These are phyloP conservation scores for Mastigias papua DNA, from an alignment of 30 jellyfish, hydroid and myxozoan species.

Conservation along the genomic window DNA sequence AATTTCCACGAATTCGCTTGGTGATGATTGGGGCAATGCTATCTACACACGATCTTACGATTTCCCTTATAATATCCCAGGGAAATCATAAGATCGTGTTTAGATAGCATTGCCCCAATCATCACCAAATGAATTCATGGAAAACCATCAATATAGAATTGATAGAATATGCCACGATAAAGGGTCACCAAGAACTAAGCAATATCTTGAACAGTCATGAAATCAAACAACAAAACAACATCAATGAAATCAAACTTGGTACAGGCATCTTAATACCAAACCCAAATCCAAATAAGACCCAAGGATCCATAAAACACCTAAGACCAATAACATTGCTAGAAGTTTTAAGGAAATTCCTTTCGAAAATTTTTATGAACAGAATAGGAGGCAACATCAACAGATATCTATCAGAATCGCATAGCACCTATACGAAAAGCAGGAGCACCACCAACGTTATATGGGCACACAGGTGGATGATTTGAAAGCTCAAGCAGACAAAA, in stretches of 20 bases:
- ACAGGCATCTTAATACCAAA: slow-evolving; percentile 21
- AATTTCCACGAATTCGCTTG: neutral
- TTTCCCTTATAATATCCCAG: no score
- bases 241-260: slow-evolving; percentile 14
- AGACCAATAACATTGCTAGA: slow-evolving; percentile 34
- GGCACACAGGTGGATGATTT: slow-evolving; percentile 61
- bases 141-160: neutral
- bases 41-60: no score
- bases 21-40: neutral
- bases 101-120: neutral
- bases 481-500: slow-evolving; percentile 35
- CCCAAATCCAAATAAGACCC: slow-evolving; percentile 25
- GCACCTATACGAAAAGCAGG: slow-evolving; percentile 36
- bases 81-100: no score
- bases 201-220: neutral
- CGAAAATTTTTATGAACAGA: neutral
- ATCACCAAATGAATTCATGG: neutral
- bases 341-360: neutral
- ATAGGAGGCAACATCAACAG: neutral
- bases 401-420: slow-evolving; percentile 23
- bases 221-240: neutral
- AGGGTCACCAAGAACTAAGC: neutral
- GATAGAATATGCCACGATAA: neutral
- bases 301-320: slow-evolving; percentile 38
- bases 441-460: slow-evolving; percentile 40